These are phyloP conservation scores for Stenoptilia bipunctidactyla DNA, from an alignment of 2,888 invertebrate genomes.

Conservation along the genomic window DNA sequence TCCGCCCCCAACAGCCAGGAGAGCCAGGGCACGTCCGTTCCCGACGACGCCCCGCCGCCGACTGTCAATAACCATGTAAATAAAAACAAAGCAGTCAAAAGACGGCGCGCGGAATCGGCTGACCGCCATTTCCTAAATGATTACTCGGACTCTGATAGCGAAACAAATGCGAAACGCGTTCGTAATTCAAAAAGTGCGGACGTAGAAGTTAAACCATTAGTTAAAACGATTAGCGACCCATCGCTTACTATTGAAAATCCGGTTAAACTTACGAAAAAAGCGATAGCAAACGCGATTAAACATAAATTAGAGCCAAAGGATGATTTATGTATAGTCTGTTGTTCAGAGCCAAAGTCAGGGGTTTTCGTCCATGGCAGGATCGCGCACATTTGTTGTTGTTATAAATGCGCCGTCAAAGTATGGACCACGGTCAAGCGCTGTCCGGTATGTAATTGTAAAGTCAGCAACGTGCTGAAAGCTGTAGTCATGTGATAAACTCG, in stretches of 20 bases:
- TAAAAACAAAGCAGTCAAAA: background rate
- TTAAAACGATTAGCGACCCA: slow-evolving; percentile 57
- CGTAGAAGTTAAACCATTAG: slow-evolving; percentile 31
- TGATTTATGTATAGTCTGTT: slow-evolving; percentile 73
- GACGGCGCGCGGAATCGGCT: slow-evolving; percentile 32
- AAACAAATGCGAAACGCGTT: slow-evolving; percentile 19
- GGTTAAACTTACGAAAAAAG: slow-evolving; percentile 26
- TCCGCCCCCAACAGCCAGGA: slow-evolving; percentile 35
- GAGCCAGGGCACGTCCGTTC: slow-evolving; percentile 2
- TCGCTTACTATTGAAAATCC: slow-evolving; percentile 33
- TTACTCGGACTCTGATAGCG: background rate
- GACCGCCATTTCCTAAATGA: slow-evolving; percentile 32
- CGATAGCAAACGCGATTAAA: slow-evolving; percentile 28
- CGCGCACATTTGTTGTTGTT: slow-evolving; percentile 79
- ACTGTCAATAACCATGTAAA: background rate
- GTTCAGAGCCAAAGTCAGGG: slow-evolving; percentile 74
- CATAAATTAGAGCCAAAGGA: slow-evolving; percentile 33
- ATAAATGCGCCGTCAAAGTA: slow-evolving; percentile 76
- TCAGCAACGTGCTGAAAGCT: slow-evolving; percentile 75
- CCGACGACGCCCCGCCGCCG: slow-evolving; percentile 13
- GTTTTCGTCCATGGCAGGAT: slow-evolving; percentile 77
- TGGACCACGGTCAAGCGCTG: slow-evolving; percentile 75
- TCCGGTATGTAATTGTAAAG: slow-evolving; percentile 77
- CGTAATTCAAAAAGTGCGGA: slow-evolving; percentile 12
- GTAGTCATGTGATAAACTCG: slow-evolving; percentile 68